Base-by-base conservation (phyloP, 2,888 invertebrate genomes). In the Boloria euphrosyne region DNA sequence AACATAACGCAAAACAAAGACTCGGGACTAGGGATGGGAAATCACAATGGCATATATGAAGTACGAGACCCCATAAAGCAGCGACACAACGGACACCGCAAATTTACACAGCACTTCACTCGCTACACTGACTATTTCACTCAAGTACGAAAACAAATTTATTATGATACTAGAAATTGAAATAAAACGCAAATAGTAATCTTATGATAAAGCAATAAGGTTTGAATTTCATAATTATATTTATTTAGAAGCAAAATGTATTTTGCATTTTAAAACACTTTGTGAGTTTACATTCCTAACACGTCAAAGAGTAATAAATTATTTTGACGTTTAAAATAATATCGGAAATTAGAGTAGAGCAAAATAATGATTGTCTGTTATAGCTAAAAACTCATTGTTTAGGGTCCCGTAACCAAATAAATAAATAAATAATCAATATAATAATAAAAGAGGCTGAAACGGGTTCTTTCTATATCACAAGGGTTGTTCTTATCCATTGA, bases 101-200 rank as follows among this genome's bases (percentile, higher is more conserved):
- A 91, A 90, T 91, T 89, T 87, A 86, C 91, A 87, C 84, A 85
- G 86, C 91, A 86, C 90, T 90, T 82, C 78, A 83, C 76, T 80
- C 71, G 87, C 84, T 79, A 89, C 90, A 88, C 83, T 88, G 82
- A 83, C 87, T 87, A 82, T 87, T 86, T 85, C 82, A 86, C 84
- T 84, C 82, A 81, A 80, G 83, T 78, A 80, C 66, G 65, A 58
- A 62, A 69, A 71, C 73, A 58, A 49, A 64, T 63, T 43, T 68
- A 63, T 62, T 44, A 50, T 55, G 38, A 62, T 68, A 55, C 17
- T 5, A n/a, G 13, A n/a, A 51, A 44, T 5, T 49, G 2, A 31
- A 62, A 16, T 17, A 14, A 3, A 52, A 47, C 2, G 7, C 43
- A 1, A 66, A 22, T 17, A 43, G n/a, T 22, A 46, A 3, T 52